Base-by-base conservation (phyloP, 2,797 vertebrate species). In the Phataginus tetradactyla region DNA sequence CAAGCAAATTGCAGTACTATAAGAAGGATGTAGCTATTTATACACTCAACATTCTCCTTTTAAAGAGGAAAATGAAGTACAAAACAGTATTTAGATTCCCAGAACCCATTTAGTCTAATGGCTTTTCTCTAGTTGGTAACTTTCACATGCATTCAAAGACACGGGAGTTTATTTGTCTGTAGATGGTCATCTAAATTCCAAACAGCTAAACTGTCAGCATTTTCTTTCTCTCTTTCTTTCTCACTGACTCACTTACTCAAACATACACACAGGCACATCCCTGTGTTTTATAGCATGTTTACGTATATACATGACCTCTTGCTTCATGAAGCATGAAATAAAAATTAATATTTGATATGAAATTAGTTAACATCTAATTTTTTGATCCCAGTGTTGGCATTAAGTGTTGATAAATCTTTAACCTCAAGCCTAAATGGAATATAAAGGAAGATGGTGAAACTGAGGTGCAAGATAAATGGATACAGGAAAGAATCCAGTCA, bases 311-410 rank as follows among this genome's bases (percentile, higher is more conserved):
- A 79, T 59, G 72, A 81, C 49, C 9, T 49, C 45, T 53, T 18
- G 14, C 15, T 80, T 69, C 17, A 34, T 55, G 10, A 3, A 59
- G 9, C 11, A 80, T 27, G 57, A 91, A 39, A 91, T 81, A 71
- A 78, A 91, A 66, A n/a, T 23, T 74, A 86, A 78, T 34, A 90
- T 51, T 32, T 91, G 29, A 63, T 45, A 69, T 45, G 53, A 68
- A 92, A 71, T 92, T 55, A 71, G 25, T 92, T 83, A 81, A 81
- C 32, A 78, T 84, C 18, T 55, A 59, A 81, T 37, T 75, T 80
- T 77, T 95, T 75, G 88, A 63, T 37, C 39, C 5, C 29, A 37
- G 1, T 39, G 20, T 64, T 79, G 8, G 5, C 23, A 45, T 71
- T 29, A 92, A 90, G 3, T 74, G 34, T 10, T 79, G 45, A 55